Evolutionary conservation across 2,113 vertebrate genomes (phyloP), one percentile per base, ranked within the genome.

Genomic region (Brienomyrus brachyistius): DNA sequence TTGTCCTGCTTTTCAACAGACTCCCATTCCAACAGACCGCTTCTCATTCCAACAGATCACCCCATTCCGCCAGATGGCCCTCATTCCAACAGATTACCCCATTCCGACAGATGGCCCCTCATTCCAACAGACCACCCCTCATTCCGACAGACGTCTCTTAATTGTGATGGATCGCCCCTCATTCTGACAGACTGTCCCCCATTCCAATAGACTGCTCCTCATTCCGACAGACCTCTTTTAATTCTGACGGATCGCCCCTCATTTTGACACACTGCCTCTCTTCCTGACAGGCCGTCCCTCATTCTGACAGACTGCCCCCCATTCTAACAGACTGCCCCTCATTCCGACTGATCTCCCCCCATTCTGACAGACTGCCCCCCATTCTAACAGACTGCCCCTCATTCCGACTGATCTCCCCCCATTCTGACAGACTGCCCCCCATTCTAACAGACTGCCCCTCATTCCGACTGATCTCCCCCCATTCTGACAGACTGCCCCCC

Each of bases 91-190:
- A 51, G 2, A 51, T 2, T 1, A 51, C 50, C 50, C 11, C 45
- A 92, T 94, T 94, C 89, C 94, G 93, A 92, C 91, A 90, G 93
- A 94, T 87, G 89, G 8, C 52, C 59, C n/a, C 8, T n/a, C 23
- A 40, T 77, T 40, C 31, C 7, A 15, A 77, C 13, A 8, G 31
- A 43, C 2, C n/a, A n/a, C n/a, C n/a, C n/a, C 8, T n/a, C 23
- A 40, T 77, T 40, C 31, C 7, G 35, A 77, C 13, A 8, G 31
- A 43, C 2, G 40, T 40, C 40, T 40, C 40, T 40, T 40, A 40
- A 40, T 40, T 40, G 40, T 40, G 40, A 40, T 40, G 40, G 40
- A 40, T 40, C 40, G 40, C 40, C 40, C 40, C 40, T 27, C 3
- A 27, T 70, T 23, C 4, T 4, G 1, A 54, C 1, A 54, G 52